Evolutionary conservation across 53 echinoderm and acorn worm genomes (phyloP).

Genomic region (Holothuria leucospilota): DNA sequence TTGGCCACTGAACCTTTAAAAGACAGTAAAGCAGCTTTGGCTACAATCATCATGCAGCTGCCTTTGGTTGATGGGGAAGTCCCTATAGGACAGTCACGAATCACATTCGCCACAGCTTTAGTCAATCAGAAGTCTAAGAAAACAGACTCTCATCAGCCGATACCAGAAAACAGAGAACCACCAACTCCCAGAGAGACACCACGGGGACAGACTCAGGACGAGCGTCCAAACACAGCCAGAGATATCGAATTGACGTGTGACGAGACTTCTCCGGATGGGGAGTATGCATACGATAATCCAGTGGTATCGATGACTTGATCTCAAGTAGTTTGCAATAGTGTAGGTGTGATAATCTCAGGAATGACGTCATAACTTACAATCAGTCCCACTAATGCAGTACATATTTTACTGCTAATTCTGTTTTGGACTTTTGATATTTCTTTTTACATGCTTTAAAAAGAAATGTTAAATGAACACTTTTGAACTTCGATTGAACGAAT

Average conservation of each 20-base stretch:
- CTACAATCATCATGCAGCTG: slow-evolving; percentile 84
- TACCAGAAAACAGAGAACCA: slow-evolving; percentile 31
- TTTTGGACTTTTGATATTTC: too few relatives aligned
- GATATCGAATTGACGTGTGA: not conserved
- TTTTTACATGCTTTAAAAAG: too few relatives aligned
- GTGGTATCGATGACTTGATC: slow-evolving; percentile 64
- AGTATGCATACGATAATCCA: slow-evolving; percentile 78
- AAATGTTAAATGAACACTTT: too few relatives aligned
- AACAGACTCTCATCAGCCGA: slow-evolving; percentile 40
- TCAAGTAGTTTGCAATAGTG: not conserved
- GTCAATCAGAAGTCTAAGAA: slow-evolving; percentile 84
- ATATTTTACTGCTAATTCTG: too few relatives aligned
- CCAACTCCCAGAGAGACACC: not conserved
- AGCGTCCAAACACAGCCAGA: slow-evolving; percentile 16
- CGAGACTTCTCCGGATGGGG: not conserved
- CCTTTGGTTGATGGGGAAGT: slow-evolving; percentile 79
- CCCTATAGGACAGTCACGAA: slow-evolving; percentile 71
- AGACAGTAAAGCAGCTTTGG: slow-evolving; percentile 81
- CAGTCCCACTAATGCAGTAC: too few relatives aligned
- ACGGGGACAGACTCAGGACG: not conserved
- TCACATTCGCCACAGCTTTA: slow-evolving; percentile 79
- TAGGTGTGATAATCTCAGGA: too few relatives aligned
- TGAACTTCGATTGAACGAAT: too few relatives aligned
- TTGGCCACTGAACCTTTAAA: slow-evolving; percentile 74
- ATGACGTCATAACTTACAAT: too few relatives aligned